Evolutionary conservation across 64 coral and sea anemone genomes (phyloP), one percentile per base, ranked within the genome.

Genomic region (Exaiptasia diaphana): DNA sequence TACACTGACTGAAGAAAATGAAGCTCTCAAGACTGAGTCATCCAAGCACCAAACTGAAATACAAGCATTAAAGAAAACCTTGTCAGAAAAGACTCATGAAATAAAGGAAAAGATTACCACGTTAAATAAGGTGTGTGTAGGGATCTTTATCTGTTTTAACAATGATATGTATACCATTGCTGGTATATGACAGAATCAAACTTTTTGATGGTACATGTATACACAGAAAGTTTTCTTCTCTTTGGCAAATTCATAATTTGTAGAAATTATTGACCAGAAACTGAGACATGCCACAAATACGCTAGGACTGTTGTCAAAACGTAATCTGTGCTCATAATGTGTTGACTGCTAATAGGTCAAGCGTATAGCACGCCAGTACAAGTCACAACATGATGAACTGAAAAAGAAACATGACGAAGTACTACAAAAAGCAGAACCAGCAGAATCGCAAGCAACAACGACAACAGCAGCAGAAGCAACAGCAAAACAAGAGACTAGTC

Each of bases 331-430:
- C n/a, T n/a, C n/a, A n/a, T n/a, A n/a, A n/a, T n/a, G n/a, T n/a
- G n/a, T n/a, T n/a, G n/a, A n/a, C 13, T 61, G 10, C n/a, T 15
- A 79, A 34, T 26, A 94, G 91, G 91, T 94, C 17, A 94, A 94
- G 67, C 71, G 87, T 64, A 94, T 94, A 78, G 91, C 91, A 42
- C 91, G 91, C 39, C 87, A 83, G 26, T 94, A 94, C 41, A 94
- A 94, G 39, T 83, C 91, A 11, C 91, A 94, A 77, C 76, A 61
- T 67, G 91, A 94, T 74, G 91, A 94, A 22, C 79, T 79, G 58
- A 79, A 48, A 4, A 53, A 82, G 33, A 85, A 94, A 62, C 48
- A 89, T 20, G 36, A 83, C 20, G 80, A 89, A 22, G 55, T 89
- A 22, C 84, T 85, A 71, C 88, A 89, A 35, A 94, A 94, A 46